phyloP scores from a whole-genome alignment of 2,113 vertebrate species.

The Garra rufa region DNA sequence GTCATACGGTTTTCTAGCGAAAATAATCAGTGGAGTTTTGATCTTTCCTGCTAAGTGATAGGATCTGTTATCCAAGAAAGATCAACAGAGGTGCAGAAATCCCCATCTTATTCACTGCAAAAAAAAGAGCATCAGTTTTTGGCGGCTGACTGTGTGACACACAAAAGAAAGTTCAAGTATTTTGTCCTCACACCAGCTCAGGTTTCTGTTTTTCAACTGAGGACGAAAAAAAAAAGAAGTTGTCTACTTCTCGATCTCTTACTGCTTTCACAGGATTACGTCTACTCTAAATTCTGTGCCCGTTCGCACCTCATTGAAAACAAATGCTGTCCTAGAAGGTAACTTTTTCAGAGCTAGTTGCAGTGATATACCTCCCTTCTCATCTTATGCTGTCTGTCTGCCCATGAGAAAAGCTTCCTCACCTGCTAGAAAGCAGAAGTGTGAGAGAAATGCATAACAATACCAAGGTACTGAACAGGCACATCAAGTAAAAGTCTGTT shows the following conservation, averaged over 20 bases:
- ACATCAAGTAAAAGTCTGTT: too few species aligned
- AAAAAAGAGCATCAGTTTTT: neutral
- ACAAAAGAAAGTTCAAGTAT: neutral
- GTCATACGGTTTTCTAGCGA: neutral
- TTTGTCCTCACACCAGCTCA: constrained; percentile 5
- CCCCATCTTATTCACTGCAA: neutral
- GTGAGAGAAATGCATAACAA: neutral
- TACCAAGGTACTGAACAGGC: too few species aligned
- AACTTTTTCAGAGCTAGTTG: neutral
- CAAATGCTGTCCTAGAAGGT: neutral
- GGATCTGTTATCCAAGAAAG: constrained; percentile 2
- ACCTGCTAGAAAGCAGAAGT: neutral
- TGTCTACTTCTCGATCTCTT: neutral
- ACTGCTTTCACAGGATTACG: neutral
- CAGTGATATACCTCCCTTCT: neutral
- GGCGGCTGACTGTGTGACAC: neutral
- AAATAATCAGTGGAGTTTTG: neutral
- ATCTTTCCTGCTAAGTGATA: neutral
- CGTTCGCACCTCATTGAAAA: neutral
- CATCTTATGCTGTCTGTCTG: neutral
- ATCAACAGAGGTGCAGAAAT: neutral
- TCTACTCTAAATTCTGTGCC: neutral
- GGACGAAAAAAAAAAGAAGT: neutral
- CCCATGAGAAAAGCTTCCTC: neutral
- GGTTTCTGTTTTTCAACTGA: neutral